phyloP scores from a whole-genome alignment of 2,888 invertebrate genomes.

The Eristalis intricaria region DNA sequence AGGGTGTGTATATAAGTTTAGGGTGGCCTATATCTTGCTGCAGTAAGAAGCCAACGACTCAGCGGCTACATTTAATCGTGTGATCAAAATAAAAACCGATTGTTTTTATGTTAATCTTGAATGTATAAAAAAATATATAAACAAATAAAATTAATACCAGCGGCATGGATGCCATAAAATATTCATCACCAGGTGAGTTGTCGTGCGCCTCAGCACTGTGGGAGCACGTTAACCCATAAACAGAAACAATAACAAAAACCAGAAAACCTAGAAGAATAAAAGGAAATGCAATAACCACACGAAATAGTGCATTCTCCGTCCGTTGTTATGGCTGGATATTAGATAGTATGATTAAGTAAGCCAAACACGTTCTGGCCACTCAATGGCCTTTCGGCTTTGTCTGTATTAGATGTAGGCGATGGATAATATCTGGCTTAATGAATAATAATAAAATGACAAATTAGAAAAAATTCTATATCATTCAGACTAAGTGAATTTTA shows the following conservation, averaged over 20 bases:
- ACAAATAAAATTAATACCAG: too few relatives aligned
- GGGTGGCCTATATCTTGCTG: too few relatives aligned
- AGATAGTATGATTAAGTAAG: neutral
- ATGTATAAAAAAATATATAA: too few relatives aligned
- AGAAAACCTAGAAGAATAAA: neutral
- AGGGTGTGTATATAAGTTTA: too few relatives aligned
- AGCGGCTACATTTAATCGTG: too few relatives aligned
- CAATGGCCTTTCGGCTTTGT: neutral
- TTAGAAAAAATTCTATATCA: neutral
- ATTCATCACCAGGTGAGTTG: too few relatives aligned
- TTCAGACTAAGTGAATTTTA: neutral
- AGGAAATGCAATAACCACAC: neutral
- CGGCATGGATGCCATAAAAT: too few relatives aligned
- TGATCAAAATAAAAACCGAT: too few relatives aligned
- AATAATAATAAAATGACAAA: neutral
- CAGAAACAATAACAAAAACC: neutral
- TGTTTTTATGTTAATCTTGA: too few relatives aligned
- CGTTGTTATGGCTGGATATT: neutral
- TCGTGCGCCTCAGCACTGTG: too few relatives aligned
- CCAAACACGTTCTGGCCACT: neutral
- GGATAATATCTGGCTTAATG: constrained; percentile 1
- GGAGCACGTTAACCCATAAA: neutral
- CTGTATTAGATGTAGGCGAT: neutral
- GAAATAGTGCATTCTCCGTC: neutral
- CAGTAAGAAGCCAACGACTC: too few relatives aligned